Evolutionary conservation across 2,113 vertebrate species (phyloP).

Genomic region (Rhabdomys dilectus): DNA sequence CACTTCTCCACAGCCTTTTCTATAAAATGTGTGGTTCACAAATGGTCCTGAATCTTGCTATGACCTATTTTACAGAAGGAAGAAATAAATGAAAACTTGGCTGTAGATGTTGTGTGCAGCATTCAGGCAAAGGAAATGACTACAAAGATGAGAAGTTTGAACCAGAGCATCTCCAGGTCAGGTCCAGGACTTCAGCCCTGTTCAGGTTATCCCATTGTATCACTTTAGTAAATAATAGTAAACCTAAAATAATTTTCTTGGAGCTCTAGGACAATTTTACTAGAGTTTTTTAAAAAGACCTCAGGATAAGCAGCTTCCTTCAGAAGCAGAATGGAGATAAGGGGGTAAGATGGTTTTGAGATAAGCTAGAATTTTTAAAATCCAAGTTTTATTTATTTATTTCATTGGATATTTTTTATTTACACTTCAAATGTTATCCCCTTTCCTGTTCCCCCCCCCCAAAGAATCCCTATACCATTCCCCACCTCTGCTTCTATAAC

Average conservation of each 20-base stretch:
- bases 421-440: no score
- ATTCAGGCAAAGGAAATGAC: constrained; percentile 15
- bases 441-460: no score
- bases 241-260: not conserved
- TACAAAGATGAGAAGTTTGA: not conserved
- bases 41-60: not conserved
- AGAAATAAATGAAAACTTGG: constrained; percentile 42
- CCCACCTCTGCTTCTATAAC: no score
- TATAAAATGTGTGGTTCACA: constrained; percentile 2
- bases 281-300: not conserved
- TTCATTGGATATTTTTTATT: no score
- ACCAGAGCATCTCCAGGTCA: not conserved
- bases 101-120: not conserved
- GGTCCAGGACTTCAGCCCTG: not conserved
- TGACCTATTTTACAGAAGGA: constrained; percentile 15
- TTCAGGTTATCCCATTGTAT: not conserved
- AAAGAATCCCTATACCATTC: no score
- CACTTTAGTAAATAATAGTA: not conserved
- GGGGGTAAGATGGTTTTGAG: not conserved
- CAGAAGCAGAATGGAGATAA: not conserved
- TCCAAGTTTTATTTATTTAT: not conserved
- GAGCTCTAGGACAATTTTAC: not conserved
- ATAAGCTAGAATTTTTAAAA: not conserved
- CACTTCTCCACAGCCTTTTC: not conserved
- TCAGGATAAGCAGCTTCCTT: not conserved